Base-by-base conservation (phyloP, 1,140 invertebrate species). In the Triops cancriformis region DNA sequence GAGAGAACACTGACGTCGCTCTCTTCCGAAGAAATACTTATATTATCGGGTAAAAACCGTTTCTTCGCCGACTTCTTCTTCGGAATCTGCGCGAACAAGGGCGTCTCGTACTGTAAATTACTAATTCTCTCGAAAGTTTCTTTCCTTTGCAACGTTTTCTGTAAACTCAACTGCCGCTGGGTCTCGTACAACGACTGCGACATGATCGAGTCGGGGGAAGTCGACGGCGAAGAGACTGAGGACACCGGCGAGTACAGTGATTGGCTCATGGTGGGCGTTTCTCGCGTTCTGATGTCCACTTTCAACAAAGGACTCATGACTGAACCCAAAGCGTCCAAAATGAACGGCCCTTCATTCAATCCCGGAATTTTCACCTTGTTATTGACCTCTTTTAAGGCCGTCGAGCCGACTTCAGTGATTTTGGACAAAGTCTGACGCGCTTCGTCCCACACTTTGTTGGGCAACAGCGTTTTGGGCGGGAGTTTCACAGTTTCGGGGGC, bases 281-380 rank as follows among this genome's bases (percentile, higher is more conserved):
- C 73, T 26, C 26, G 23, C 18, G n/a, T 73, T 78, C 51, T 43
- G 37, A 41, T 23, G 26, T 26, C 74, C 23, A 18, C 27, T 42
- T 76, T 76, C 14, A 26, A 18, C 18, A 43, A 41, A 26, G 74
- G 31, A 73, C n/a, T 37, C 72, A 78, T 45, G 26, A 78, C 41
- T n/a, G 77, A 73, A 27, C 64, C 77, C 5, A 78, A 26, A 18
- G 77, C 72, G 26, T 78, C 77, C 26, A 78, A 28, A 72, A 78
- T 73, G 18, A 73, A 45, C 1, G 77, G 77, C 1, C 73, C 77
- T 26, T 72, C 42, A 72, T 78, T 78, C 26, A 73, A 42, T 14
- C 28, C 72, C 6, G 73, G 26, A 18, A 74, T 73, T 64, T 64
- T 64, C 4, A 64, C 51, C 23, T 18, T 64, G 23, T 14, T 64